Conservation (phyloP, 2,113 vertebrate genomes). For the Grammomys dolichurus region DNA sequence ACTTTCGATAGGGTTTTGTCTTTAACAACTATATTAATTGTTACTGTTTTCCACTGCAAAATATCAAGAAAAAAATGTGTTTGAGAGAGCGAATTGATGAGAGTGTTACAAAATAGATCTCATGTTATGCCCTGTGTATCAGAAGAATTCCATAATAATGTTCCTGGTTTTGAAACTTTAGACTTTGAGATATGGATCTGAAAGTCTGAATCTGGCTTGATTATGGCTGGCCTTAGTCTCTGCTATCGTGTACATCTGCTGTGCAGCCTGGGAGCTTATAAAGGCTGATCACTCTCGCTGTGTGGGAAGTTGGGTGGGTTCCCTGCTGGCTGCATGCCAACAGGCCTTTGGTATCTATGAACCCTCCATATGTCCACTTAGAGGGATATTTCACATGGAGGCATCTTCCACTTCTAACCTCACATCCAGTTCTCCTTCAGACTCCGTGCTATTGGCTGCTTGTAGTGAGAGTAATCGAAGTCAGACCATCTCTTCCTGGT, state of each 20-base stretch:
- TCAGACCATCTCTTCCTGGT: neutral
- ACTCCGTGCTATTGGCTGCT: neutral
- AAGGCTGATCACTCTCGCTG: neutral
- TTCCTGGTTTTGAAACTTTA: neutral
- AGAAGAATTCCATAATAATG: constrained; percentile 8
- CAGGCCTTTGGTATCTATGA: neutral
- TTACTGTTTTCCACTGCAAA: constrained; percentile 25
- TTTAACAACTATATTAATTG: neutral
- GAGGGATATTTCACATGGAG: neutral
- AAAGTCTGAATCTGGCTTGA: neutral
- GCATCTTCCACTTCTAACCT: neutral
- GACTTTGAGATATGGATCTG: neutral
- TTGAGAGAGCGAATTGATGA: neutral
- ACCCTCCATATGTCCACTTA: neutral
- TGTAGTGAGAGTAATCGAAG: neutral
- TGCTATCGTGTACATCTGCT: neutral
- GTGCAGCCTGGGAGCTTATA: neutral
- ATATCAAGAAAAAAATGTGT: constrained; percentile 15
- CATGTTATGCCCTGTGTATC: neutral
- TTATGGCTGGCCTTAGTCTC: neutral
- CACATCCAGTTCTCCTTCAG: neutral
- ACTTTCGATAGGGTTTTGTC: constrained; percentile 30
- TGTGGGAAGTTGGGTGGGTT: too few species aligned
- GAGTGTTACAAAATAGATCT: constrained; percentile 39
- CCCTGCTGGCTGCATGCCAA: neutral